Evolutionary conservation across 2,797 vertebrate species (phyloP), one percentile per base, ranked within the genome.

Genomic region (Thunnus albacares): DNA sequence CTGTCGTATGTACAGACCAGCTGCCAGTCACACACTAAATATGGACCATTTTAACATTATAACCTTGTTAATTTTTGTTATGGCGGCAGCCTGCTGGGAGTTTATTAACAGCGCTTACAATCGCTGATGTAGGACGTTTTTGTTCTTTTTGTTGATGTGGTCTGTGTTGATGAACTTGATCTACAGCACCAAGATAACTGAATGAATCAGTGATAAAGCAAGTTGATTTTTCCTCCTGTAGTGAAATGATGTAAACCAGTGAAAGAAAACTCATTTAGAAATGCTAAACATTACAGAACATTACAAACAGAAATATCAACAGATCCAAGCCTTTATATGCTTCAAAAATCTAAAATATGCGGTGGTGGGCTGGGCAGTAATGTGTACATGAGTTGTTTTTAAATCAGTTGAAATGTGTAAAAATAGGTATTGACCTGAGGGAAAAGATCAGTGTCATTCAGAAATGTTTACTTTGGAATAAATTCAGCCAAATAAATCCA

Each of bases 1-100:
- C 93, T 99, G 98, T 89, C 97, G 98, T 99, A 95, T 91, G 98
- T 97, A 83, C 59, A 71, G 0, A 18, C 35, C 24, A 53, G 22
- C 61, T 60, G 53, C 41, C 41, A 7, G 17, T 38, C 6, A 2
- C 41, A 13, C 18, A 12, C 22, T 45, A 15, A 52, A 51, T 11
- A 43, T 20, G 0, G 1, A 43, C 6, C 1, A 18, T 38, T 47
- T 49, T 56, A 28, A 33, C 3, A 38, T 38, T 26, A 18, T 12
- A n/a, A 35, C 12, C 15, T 12, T 6, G 13, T 56, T 5, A 0
- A 26, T 14, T 8, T 47, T 7, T 14, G 13, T 45, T 11, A 2
- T 18, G 24, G 1, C 2, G 0, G 56, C 38, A 51, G 11, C 10
- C 41, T 26, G 10, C 7, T 51, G 47, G 47, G 47, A 51, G n/a